Base-by-base conservation (phyloP, 2,797 vertebrate genomes). In the Silurus aristotelis region DNA sequence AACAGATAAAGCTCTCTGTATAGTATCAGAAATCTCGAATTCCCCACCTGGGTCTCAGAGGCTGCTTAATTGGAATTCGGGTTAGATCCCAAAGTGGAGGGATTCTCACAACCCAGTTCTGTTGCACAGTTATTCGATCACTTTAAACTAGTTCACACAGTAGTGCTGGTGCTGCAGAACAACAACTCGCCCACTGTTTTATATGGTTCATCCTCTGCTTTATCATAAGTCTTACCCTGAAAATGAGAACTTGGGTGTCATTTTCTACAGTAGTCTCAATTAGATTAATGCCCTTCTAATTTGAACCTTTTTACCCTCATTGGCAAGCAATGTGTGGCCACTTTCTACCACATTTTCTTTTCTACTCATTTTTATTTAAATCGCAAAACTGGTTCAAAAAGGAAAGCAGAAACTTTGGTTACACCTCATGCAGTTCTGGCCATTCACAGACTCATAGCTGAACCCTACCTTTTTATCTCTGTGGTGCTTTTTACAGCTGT, bases 381-480 rank as follows among this genome's bases (percentile, higher is more conserved):
- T 25, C n/a, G 5, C 6, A 15, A 72, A 58, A 83, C 84, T 76
- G 56, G 61, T 64, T 68, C 76, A 8, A 7, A 19, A 84, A 83
- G 12, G 61, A 71, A 63, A 43, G 17, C 22, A 77, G 82, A 83
- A 92, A 91, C 92, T 91, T 93, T 94, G 93, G 90, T 86, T 93
- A 92, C 84, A 76, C 91, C 91, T 92, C 90, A 89, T 87, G 78
- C 86, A 90, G 91, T 86, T 86, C 79, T 56, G 85, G 58, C 60
- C 78, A 48, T 60, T 52, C 72, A 89, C 73, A 80, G 84, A 90
- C 91, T 87, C 66, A 93, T 95, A 93, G 92, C 93, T 94, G 91
- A 92, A 90, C 81, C 91, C 91, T 94, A 97, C 96, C 97, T 98
- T 52, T 99, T 96, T 98, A 98, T 98, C 98, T 98, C 95, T 99